Evolutionary conservation across 2,797 vertebrate genomes (phyloP), one percentile per base, ranked within the genome.

Genomic region (Cichlasoma orientale): DNA sequence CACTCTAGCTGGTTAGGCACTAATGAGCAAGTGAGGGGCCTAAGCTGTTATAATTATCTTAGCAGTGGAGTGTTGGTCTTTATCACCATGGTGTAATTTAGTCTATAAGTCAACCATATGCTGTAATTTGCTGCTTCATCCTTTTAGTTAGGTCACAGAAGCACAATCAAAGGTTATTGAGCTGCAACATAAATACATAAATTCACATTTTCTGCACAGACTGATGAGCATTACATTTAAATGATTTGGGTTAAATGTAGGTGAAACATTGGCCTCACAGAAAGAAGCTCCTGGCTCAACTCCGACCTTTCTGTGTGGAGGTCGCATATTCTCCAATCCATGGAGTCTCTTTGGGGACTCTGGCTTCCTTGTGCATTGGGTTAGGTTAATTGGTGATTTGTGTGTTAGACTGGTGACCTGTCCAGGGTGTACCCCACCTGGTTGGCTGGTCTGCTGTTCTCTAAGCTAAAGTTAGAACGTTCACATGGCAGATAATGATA

Each of bases 1-100:
- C 9, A 38, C 75, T 75, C 56, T 23, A 38, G 56, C 58, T 78
- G 82, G 72, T 74, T 90, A 84, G 78, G 74, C 80, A 53, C 4
- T 21, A 33, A 23, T 61, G 13, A 38, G 50, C 7, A 13, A 18
- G 31, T 25, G 27, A 71, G 33, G 19, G 50, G 74, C 53, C 58
- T 21, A 44, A 33, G 57, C 63, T 21, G 19, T 53, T 53, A 10
- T 52, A n/a, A 52, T n/a, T 50, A 50, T 76, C 19, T 68, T 9
- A 53, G 50, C 47, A n/a, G 50, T 10, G 50, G 50, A 8, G 19
- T 23, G 33, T 9, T 59, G 16, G 18, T 55, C 69, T 73, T 57
- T 61, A 47, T 54, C n/a, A 8, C 47, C 47, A n/a, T n/a, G 16
- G 44, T 47, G 59, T 44, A 21, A 47, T 61, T 73, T 10, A 73